phyloP scores from a whole-genome alignment of 2,888 invertebrate species.

The Agapostemon virescens region DNA sequence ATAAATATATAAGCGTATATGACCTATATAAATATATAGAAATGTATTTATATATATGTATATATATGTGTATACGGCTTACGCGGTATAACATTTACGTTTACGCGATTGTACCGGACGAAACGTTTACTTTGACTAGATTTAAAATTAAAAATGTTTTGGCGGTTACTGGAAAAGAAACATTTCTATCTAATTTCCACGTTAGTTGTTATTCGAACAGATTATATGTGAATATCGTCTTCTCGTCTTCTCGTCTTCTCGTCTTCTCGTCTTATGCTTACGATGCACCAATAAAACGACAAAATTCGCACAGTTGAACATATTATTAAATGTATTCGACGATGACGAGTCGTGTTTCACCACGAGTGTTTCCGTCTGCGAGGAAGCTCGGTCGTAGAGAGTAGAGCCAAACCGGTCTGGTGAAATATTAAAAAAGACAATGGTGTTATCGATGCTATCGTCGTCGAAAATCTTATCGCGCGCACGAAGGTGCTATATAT shows the following conservation, averaged over 20 bases:
- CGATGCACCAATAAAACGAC: constrained; percentile 28
- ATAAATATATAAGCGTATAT: constrained; percentile 42
- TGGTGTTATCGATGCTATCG: constrained; percentile 22
- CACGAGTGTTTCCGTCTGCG: constrained; percentile 5
- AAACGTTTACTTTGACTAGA: constrained; percentile 53
- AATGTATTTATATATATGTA: constrained; percentile 57
- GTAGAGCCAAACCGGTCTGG: constrained; percentile 13
- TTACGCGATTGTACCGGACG: constrained; percentile 45
- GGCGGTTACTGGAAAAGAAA: constrained; percentile 58
- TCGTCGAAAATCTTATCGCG: constrained; percentile 25
- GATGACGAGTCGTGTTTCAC: background rate
- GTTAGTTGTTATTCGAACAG: constrained; percentile 58
- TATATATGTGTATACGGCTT: constrained; percentile 44
- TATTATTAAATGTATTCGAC: constrained; percentile 28
- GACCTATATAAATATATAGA: constrained; percentile 28
- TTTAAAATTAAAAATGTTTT: constrained; percentile 47
- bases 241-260: constrained; percentile 27
- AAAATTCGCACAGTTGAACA: constrained; percentile 43
- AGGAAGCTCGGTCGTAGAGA: constrained; percentile 23
- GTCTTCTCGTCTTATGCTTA: constrained; percentile 30
- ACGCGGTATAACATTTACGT: constrained; percentile 47
- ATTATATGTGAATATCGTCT: constrained; percentile 39
- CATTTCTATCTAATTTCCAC: constrained; percentile 44
- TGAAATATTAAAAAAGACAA: constrained; percentile 26
- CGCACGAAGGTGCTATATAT: constrained; percentile 29